Conservation (phyloP, 2,113 vertebrate genomes). For the Onychorhynchus coronatus region DNA sequence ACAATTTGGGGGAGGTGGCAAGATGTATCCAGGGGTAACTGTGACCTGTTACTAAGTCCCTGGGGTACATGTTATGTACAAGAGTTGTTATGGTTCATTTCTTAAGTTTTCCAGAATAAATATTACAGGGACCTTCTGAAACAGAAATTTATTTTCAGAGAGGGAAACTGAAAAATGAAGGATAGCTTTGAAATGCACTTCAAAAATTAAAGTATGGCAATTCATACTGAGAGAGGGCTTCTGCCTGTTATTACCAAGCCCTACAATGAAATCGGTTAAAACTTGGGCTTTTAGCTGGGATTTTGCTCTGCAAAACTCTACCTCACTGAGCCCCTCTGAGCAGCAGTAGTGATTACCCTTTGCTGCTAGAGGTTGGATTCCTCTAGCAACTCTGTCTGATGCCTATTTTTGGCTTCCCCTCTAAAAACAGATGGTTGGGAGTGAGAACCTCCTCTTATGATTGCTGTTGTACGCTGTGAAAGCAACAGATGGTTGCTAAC, state of each 20-base stretch:
- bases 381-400: constrained; percentile 32
- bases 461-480: constrained; percentile 45
- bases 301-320: not conserved
- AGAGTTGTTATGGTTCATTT: not conserved
- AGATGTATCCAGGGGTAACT: not conserved
- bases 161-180: not conserved
- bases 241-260: not conserved
- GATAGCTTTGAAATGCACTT: constrained; percentile 8
- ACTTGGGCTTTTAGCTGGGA: not conserved
- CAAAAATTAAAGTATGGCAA: not conserved
- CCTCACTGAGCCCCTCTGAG: not conserved
- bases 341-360: constrained; percentile 18
- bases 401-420: constrained; percentile 72
- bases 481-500: constrained; percentile 66
- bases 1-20: not conserved
- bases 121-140: not conserved
- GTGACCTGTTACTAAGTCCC: not conserved
- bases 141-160: not conserved
- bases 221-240: not conserved
- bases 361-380: constrained; percentile 42
- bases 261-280: not conserved
- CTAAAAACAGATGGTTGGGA: constrained; percentile 72
- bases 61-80: too few relatives aligned
- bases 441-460: constrained; percentile 44
- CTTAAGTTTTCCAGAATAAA: not conserved